Percentiles rank a stretch among this genome's conserved stretches.
Evolutionary conservation across 2,113 vertebrate species (phyloP).

Genomic region (Chaetorhynchus papuensis): DNA sequence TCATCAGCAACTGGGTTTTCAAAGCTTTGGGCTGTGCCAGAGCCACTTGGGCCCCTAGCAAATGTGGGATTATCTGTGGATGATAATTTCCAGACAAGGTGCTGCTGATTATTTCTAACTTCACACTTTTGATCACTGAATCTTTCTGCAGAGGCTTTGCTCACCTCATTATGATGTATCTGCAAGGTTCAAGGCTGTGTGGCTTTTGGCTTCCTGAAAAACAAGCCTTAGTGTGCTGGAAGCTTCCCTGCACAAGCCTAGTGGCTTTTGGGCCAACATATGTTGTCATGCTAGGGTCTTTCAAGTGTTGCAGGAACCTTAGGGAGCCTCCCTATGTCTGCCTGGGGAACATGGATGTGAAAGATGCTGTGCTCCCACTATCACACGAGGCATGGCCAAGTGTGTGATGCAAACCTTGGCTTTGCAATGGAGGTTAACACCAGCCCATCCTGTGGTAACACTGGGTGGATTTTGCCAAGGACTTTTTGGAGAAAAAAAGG

Average conservation of each 20-base stretch:
- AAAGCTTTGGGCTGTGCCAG: not conserved
- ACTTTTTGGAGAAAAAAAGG: rapidly evolving
- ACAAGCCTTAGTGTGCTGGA: not conserved
- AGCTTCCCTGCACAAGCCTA: not conserved
- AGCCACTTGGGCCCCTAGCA: not conserved
- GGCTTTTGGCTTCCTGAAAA: not conserved
- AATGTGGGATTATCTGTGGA: not conserved
- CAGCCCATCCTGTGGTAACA: not conserved
- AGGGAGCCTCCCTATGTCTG: not conserved
- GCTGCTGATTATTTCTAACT: constrained; percentile 32
- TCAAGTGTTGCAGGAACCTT: not conserved
- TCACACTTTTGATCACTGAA: not conserved
- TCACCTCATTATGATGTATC: constrained; percentile 29
- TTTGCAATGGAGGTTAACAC: not conserved
- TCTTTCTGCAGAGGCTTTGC: constrained; percentile 4
- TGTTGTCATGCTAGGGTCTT: rapidly evolving
- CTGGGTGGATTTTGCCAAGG: not conserved
- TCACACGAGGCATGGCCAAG: rapidly evolving
- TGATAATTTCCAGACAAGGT: constrained; percentile 8
- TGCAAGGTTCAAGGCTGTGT: not conserved
- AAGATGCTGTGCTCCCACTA: not conserved
- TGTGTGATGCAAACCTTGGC: rapidly evolving
- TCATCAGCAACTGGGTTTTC: not conserved
- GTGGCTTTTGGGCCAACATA: not conserved
- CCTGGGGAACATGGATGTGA: not conserved